Evolutionary conservation across 1,140 invertebrate genomes (phyloP), one percentile per base, ranked within the genome.

Genomic region (Mamestra configurata): DNA sequence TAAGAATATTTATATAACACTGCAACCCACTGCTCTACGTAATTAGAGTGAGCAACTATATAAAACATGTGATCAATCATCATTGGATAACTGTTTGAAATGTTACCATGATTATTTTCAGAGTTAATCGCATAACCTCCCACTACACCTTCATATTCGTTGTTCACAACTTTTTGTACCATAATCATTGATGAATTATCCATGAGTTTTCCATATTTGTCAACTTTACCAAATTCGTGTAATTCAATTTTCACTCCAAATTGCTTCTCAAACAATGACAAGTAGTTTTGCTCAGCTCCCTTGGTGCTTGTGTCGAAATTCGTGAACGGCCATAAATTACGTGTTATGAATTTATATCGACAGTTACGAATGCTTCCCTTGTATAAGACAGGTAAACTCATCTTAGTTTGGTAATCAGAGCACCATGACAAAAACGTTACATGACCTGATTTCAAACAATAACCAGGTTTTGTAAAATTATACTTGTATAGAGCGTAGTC

Each of bases 71-170:
- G 59, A 11, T 87, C 83, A 8, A 80, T 59, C 4, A 46, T 43
- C 8, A 70, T 79, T 1, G 85, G 85, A 75, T 82, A 81, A 37
- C 31, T 27, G 46, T 72, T 81, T 7, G 81, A 80, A 15, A 82
- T 49, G n/a, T 77, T 57, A 11, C 10, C 70, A 55, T 51, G 37
- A 22, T 46, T 51, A 1, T 1, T 40, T 10, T 43, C 20, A 4
- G 37, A 46, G 0, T 43, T 57, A 4, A 84, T 22, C 7, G 40
- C 27, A 40, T 72, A 80, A 2, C 82, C 83, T n/a, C 85, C 85
- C 4, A 80, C 8, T 70, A 66, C 80, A 6, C 82, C 84, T 64
- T 77, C 84, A 43, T 59, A 43, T 75, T 80, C 7, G 68, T 81
- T 53, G 72, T 18, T 18, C 40, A 37, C 27, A 18, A 75, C 37